phyloP scores from a whole-genome alignment of 2,113 vertebrate genomes.

The Hucho hucho region DNA sequence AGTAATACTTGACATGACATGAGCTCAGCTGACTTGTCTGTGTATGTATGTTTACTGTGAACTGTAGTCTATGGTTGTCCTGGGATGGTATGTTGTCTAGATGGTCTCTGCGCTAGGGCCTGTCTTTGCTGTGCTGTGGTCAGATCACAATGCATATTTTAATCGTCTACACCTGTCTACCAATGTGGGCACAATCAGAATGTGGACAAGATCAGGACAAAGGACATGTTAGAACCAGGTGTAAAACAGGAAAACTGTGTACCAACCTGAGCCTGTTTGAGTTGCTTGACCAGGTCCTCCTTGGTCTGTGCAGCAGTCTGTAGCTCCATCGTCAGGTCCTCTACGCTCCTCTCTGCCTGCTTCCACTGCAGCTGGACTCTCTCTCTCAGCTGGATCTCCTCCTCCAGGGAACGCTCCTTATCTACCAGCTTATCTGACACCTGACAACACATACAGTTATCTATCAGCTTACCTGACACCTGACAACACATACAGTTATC shows the following conservation, averaged over 20 bases:
- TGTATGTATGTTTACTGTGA: neutral
- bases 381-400: constrained; percentile 78
- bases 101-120: neutral
- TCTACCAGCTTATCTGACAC: constrained; percentile 73
- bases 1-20: constrained; percentile 44
- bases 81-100: too few relatives aligned
- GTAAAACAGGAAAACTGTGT: too few relatives aligned
- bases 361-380: constrained; percentile 72
- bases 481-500: too few relatives aligned
- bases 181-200: too few relatives aligned
- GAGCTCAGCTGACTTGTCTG: neutral
- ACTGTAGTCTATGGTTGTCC: neutral
- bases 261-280: constrained; percentile 70
- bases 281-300: constrained; percentile 72
- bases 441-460: constrained; percentile 34
- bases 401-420: constrained; percentile 70
- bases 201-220: too few relatives aligned
- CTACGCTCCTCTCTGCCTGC: constrained; percentile 72
- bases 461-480: too few relatives aligned
- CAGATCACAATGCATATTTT: too few relatives aligned
- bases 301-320: constrained; percentile 63
- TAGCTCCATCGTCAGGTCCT: constrained; percentile 75
- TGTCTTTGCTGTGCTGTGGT: neutral
- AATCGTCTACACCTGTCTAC: too few relatives aligned
- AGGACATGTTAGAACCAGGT: too few relatives aligned